phyloP scores from a whole-genome alignment of 2,113 vertebrate genomes.

The Perccottus glenii region DNA sequence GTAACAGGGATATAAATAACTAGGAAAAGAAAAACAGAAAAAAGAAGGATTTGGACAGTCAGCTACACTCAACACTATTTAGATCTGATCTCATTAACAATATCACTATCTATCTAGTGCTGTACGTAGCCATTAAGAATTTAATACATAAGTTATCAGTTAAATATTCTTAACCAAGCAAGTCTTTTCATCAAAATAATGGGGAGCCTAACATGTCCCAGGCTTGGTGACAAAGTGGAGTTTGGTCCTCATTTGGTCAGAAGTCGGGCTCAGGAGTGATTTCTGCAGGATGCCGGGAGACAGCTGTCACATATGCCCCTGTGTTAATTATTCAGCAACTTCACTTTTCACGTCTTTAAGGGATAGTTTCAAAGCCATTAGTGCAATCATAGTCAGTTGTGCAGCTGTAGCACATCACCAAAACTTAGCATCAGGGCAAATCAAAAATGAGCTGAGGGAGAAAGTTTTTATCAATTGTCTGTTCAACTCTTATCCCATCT shows the following conservation, averaged over 20 bases:
- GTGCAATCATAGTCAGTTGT: constrained; percentile 34
- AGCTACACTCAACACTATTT: too few species aligned
- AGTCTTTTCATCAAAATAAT: background rate
- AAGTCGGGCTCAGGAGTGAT: constrained; percentile 54
- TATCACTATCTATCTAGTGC: too few species aligned
- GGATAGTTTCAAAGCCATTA: constrained; percentile 70
- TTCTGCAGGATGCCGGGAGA: constrained; percentile 48
- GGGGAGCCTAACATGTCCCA: constrained; percentile 9
- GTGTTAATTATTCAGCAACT: constrained; percentile 73
- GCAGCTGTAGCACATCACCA: constrained; percentile 67
- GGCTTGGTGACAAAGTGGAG: background rate
- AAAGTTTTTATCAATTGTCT: constrained; percentile 35
- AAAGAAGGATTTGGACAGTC: too few species aligned
- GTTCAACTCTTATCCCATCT: constrained; percentile 38
- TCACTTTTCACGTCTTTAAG: constrained; percentile 65
- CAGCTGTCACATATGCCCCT: constrained; percentile 60
- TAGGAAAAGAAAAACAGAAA: too few species aligned
- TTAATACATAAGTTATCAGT: background rate
- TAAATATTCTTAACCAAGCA: background rate
- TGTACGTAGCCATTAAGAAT: too few species aligned
- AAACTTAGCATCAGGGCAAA: constrained; percentile 51
- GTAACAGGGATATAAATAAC: too few species aligned
- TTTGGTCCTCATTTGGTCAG: constrained; percentile 17
- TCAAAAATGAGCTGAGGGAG: constrained; percentile 22
- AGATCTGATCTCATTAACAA: too few species aligned